These are phyloP conservation scores for Phymatocera aterrima DNA, from an alignment of 2,888 invertebrate genomes.

Conservation along the genomic window DNA sequence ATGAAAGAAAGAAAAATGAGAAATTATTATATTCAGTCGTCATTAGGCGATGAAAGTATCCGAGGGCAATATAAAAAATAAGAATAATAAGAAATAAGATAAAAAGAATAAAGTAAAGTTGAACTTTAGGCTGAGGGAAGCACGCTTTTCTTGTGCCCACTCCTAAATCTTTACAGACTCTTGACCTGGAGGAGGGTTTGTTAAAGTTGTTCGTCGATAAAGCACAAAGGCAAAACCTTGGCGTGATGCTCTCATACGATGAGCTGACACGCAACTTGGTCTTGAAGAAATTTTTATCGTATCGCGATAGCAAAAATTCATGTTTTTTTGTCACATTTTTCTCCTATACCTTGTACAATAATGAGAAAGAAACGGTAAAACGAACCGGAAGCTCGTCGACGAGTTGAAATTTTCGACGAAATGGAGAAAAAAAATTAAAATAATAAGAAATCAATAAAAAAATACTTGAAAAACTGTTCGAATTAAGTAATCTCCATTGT, in stretches of 20 bases:
- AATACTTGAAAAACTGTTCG: too few relatives aligned
- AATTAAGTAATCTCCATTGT: not conserved
- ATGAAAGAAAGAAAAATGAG: too few relatives aligned
- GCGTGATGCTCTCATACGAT: slow-evolving; percentile 61
- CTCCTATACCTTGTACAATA: too few relatives aligned
- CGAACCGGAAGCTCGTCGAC: not conserved
- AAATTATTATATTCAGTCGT: too few relatives aligned
- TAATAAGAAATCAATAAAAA: too few relatives aligned
- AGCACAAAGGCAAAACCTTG: slow-evolving; percentile 53
- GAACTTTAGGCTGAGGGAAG: not conserved
- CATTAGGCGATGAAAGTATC: not conserved
- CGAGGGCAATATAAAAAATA: not conserved
- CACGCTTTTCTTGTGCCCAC: slow-evolving; percentile 11
- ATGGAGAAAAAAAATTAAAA: too few relatives aligned
- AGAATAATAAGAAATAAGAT: not conserved
- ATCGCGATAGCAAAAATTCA: slow-evolving; percentile 6
- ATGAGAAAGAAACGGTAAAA: not conserved
- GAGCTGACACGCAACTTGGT: slow-evolving; percentile 55
- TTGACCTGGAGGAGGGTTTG: slow-evolving; percentile 35
- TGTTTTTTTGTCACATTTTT: not conserved
- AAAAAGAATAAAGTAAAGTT: not conserved
- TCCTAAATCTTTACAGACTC: slow-evolving; percentile 27
- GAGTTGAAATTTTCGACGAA: not conserved
- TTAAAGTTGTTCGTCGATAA: slow-evolving; percentile 39
- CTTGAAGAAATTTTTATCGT: not conserved